These are phyloP conservation scores for Eustalomyia histrio DNA, from an alignment of 2,888 invertebrate genomes.

Conservation along the genomic window DNA sequence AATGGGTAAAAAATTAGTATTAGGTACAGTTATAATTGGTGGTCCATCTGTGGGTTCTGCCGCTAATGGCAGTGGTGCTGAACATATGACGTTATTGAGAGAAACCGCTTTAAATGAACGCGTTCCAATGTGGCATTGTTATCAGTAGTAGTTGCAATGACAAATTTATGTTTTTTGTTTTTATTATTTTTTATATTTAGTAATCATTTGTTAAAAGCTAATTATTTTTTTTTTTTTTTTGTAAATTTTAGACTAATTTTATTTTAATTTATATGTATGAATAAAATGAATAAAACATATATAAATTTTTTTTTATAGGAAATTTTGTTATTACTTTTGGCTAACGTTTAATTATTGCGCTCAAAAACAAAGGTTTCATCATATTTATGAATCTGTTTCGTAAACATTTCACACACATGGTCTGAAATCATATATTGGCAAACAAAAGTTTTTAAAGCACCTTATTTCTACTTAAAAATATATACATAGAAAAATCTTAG, in stretches of 20 bases:
- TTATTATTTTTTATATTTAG: slow-evolving; percentile 1
- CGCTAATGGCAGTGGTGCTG: slow-evolving; percentile 69
- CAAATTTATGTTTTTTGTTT: slow-evolving; percentile 16
- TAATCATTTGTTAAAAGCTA: background rate
- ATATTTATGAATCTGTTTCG: background rate
- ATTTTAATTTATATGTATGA: slow-evolving; percentile 28
- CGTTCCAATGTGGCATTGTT: slow-evolving; percentile 78
- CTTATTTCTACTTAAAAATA: no score
- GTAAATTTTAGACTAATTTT: background rate
- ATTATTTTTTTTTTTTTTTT: slow-evolving; percentile 3
- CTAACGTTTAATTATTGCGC: no score
- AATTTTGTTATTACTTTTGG: background rate
- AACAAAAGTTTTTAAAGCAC: no score
- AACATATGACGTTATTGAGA: slow-evolving; percentile 74
- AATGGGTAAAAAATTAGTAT: slow-evolving; percentile 77
- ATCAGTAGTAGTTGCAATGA: slow-evolving; percentile 69
- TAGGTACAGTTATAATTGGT: slow-evolving; percentile 76
- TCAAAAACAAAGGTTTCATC: background rate
- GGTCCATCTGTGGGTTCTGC: slow-evolving; percentile 53
- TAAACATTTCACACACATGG: no score
- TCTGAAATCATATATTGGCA: no score
- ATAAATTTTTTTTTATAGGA: background rate
- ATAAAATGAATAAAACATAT: slow-evolving; percentile 6
- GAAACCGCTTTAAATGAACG: slow-evolving; percentile 73
- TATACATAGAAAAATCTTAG: no score